A percentile compares a stretch with the other conserved stretches of the same genome.
phyloP scores from a whole-genome alignment of 2,888 invertebrate genomes.

The Aspidiotus rigidus region DNA sequence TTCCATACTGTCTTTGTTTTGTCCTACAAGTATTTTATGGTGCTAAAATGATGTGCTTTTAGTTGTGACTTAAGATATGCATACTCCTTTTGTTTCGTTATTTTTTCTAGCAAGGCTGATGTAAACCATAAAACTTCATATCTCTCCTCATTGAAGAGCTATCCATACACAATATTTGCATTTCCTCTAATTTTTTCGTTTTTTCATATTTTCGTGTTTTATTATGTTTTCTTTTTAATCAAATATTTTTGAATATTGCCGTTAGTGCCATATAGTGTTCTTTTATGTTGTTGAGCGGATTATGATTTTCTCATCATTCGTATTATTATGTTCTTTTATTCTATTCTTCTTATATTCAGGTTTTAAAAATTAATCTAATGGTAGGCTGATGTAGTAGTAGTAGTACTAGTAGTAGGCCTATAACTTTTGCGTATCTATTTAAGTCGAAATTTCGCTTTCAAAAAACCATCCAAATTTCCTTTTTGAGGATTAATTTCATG shows the following conservation, averaged over 20 bases:
- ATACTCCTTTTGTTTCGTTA: too few species aligned
- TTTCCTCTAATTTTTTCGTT: not conserved
- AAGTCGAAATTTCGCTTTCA: too few species aligned
- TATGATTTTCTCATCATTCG: not conserved
- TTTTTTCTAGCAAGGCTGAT: not conserved
- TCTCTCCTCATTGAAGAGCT: not conserved
- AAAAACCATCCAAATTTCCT: too few species aligned
- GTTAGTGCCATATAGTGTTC: constrained; percentile 1
- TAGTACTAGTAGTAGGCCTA: not conserved
- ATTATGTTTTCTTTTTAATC: not conserved
- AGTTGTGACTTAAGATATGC: too few species aligned
- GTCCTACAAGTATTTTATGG: too few species aligned
- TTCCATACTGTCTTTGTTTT: too few species aligned
- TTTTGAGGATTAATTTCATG: too few species aligned
- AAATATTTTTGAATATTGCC: not conserved
- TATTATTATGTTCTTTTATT: not conserved
- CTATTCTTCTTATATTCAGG: not conserved
- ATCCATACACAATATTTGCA: not conserved
- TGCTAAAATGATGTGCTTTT: too few species aligned
- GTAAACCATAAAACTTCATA: not conserved
- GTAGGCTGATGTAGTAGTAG: not conserved
- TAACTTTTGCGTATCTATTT: not conserved
- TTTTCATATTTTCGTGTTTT: not conserved
- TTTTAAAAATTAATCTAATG: too few species aligned
- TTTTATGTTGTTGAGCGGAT: not conserved